Base-by-base conservation (phyloP, 1,140 invertebrate species). In the Drosophila insularis region DNA sequence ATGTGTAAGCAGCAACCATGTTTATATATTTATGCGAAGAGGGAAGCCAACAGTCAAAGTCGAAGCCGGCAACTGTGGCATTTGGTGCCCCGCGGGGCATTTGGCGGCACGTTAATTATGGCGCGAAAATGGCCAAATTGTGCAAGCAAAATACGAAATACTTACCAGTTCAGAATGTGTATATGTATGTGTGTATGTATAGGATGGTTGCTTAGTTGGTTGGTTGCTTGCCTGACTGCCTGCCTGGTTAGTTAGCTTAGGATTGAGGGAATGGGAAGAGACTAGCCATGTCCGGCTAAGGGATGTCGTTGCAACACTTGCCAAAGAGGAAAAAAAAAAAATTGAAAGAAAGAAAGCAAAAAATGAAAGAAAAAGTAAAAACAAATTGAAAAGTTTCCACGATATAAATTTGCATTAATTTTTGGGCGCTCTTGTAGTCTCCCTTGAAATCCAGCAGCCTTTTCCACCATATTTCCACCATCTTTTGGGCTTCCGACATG, bases 381-480 rank as follows among this genome's bases (percentile, higher is more conserved):
- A 79, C 80, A 84, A 84, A 84, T 85, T 85, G 81, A 85, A 85
- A 84, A 85, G 77, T 85, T 85, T 85, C 70, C 77, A 77, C 70
- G 81, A 85, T 82, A 82, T 85, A 85, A 85, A 85, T 85, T 85
- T 85, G 81, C 81, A 85, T 85, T 85, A 80, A 82, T 82, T 85
- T 85, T 80, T 50, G 76, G 65, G 66, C 59, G 31, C 68, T 58
- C 68, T 71, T 61, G 70, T 74, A 59, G 67, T 58, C 53, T 55
- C 39, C 60, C 59, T 27, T 5, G 27, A 27, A 27, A 27, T 27
- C 27, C 27, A 6, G 27, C 27, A 27, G 27, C 27, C 27, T 27
- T 27, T 27, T 60, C 58, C 31, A 35, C 40, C 40, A 55, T 32
- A 32, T n/a, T 17, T 40, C 21, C 39, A 37, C 17, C 60, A 31